Percentiles rank a stretch among this genome's conserved stretches.
Conservation (phyloP, 1,140 invertebrate species). For the Trialeurodes vaporariorum region DNA sequence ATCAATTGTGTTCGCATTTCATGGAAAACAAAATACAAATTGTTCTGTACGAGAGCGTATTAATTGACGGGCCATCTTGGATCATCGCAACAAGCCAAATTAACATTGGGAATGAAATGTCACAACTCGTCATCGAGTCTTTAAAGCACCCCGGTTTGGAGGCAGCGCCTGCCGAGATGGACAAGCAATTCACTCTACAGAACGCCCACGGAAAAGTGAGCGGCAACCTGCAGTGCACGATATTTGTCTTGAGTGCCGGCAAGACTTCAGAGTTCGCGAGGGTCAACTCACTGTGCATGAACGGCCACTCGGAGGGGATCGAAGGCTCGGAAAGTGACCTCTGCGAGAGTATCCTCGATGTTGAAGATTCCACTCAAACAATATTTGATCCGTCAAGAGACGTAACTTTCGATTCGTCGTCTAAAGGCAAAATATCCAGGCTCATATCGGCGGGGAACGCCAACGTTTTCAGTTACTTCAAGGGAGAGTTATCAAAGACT, state of each 20-base stretch:
- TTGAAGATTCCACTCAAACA: too few relatives aligned
- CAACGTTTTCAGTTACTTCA: too few relatives aligned
- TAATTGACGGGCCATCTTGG: not conserved
- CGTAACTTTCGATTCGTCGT: too few relatives aligned
- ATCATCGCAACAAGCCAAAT: not conserved
- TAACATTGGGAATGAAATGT: not conserved
- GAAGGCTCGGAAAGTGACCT: not conserved
- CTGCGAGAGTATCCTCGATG: not conserved
- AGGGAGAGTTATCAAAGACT: too few relatives aligned
- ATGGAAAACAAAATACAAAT: not conserved
- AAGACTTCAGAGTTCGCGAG: not conserved
- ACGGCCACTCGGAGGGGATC: too few relatives aligned
- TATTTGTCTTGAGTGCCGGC: not conserved
- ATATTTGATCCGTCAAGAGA: too few relatives aligned
- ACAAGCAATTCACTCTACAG: not conserved
- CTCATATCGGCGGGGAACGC: too few relatives aligned
- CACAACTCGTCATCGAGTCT: not conserved
- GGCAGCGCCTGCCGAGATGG: not conserved
- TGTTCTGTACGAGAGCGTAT: not conserved
- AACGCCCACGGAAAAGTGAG: not conserved
- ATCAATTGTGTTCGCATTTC: not conserved
- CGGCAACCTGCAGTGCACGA: not conserved
- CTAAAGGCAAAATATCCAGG: too few relatives aligned
- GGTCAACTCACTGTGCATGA: too few relatives aligned
- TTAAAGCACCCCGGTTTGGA: not conserved